phyloP scores from a whole-genome alignment of 2,113 vertebrate species.

The Smithornis capensis region DNA sequence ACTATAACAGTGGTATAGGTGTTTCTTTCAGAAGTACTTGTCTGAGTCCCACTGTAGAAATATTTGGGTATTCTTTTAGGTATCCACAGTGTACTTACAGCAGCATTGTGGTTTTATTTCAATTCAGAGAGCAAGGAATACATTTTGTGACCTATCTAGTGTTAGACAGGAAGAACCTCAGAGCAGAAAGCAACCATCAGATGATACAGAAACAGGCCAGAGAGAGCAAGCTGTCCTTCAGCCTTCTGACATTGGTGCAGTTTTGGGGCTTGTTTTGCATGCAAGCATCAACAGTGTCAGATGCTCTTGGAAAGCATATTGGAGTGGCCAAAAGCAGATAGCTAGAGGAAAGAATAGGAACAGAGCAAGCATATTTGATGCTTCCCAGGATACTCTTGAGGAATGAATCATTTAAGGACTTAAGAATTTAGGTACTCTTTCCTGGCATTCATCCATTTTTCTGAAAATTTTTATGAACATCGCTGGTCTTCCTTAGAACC shows the following conservation, averaged over 20 bases:
- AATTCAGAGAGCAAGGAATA: not conserved
- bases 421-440: not conserved
- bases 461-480: not conserved
- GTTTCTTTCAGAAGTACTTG: not conserved
- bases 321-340: not conserved
- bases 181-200: not conserved
- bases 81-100: not conserved
- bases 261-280: not conserved
- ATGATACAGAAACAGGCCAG: not conserved
- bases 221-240: not conserved
- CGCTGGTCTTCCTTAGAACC: not conserved
- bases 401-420: not conserved
- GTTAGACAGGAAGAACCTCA: not conserved
- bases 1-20: not conserved
- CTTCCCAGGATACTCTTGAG: not conserved
- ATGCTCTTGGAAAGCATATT: not conserved
- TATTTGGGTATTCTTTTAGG: not conserved
- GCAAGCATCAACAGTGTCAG: rapidly evolving
- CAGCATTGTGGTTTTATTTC: not conserved
- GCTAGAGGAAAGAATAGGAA: not conserved
- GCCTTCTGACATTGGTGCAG: not conserved
- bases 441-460: not conserved
- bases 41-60: not conserved
- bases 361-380: not conserved
- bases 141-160: not conserved